Percentiles rank a stretch among this genome's conserved stretches.
These are phyloP conservation scores for Eunapius fragilis DNA, from an alignment of 37 sponge, comb jelly and placozoan genomes.

Conservation along the genomic window DNA sequence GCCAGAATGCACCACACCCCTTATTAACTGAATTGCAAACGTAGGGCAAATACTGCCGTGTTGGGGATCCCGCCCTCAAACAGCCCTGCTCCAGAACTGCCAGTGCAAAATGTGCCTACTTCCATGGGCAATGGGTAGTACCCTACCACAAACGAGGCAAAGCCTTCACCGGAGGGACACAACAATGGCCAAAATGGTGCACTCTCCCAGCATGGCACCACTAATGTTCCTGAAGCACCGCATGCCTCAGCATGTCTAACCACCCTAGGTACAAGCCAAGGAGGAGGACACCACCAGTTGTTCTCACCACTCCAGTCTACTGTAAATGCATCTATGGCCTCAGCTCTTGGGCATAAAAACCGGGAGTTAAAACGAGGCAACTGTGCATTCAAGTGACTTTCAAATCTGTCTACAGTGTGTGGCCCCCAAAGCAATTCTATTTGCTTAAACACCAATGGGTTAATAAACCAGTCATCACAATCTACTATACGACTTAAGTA, in stretches of 20 bases:
- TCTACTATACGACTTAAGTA: conserved; percentile 33
- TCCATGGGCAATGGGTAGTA: neutral
- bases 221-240: conserved; percentile 28
- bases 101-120: conserved; percentile 1
- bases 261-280: conserved; percentile 17
- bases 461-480: conserved; percentile 41
- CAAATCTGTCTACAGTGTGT: conserved; percentile 52
- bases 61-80: conserved; percentile 15
- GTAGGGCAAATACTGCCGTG: conserved; percentile 11
- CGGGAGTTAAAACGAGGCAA: conserved; percentile 15
- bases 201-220: conserved; percentile 48
- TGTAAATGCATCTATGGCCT: conserved; percentile 53
- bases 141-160: conserved; percentile 27
- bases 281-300: conserved; percentile 48
- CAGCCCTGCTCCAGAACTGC: conserved; percentile 8
- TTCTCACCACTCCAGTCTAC: conserved; percentile 37
- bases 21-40: conserved; percentile 1
- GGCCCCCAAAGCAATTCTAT: conserved; percentile 48
- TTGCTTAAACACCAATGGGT: conserved; percentile 5
- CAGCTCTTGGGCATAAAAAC: conserved; percentile 33
- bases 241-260: conserved; percentile 23
- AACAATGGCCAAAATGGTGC: conserved; percentile 50
- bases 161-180: conserved; percentile 1
- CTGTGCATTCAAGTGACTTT: conserved; percentile 14
- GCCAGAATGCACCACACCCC: neutral